These are phyloP conservation scores for Crocuta crocuta DNA, from an alignment of 2,113 vertebrate species.

Conservation along the genomic window DNA sequence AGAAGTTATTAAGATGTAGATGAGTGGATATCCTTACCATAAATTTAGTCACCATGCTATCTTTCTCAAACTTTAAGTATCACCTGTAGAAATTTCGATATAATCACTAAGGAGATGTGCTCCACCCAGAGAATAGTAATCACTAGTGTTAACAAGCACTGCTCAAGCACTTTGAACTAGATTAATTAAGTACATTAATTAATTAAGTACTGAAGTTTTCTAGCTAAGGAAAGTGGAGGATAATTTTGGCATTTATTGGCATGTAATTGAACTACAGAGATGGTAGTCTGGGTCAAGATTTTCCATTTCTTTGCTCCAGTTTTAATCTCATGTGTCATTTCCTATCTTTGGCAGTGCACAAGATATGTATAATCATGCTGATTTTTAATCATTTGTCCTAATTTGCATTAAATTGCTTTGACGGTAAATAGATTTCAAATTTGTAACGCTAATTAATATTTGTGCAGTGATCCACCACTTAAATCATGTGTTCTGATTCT, in stretches of 20 bases:
- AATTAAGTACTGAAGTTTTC: neutral
- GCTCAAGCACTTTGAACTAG: neutral
- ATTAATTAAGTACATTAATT: neutral
- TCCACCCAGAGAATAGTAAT: neutral
- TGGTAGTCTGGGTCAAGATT: neutral
- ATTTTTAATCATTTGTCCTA: slow-evolving; percentile 56
- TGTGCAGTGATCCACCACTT: slow-evolving; percentile 40
- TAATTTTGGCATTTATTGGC: neutral
- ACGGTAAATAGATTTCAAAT: slow-evolving; percentile 62
- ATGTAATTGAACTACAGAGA: neutral
- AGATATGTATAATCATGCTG: slow-evolving; percentile 63
- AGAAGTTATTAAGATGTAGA: neutral
- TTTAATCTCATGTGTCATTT: slow-evolving; percentile 48
- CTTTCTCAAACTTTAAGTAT: neutral
- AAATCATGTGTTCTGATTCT: neutral
- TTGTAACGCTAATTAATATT: slow-evolving; percentile 72
- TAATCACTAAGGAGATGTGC: neutral
- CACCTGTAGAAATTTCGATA: neutral
- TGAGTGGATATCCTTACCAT: neutral
- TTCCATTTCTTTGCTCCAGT: neutral
- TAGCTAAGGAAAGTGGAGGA: neutral
- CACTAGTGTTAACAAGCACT: neutral
- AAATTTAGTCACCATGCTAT: neutral
- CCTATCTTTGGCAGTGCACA: slow-evolving; percentile 33
- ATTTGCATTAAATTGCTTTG: slow-evolving; percentile 78